Base-by-base conservation (phyloP, 2,113 vertebrate species). In the Rhea pennata region DNA sequence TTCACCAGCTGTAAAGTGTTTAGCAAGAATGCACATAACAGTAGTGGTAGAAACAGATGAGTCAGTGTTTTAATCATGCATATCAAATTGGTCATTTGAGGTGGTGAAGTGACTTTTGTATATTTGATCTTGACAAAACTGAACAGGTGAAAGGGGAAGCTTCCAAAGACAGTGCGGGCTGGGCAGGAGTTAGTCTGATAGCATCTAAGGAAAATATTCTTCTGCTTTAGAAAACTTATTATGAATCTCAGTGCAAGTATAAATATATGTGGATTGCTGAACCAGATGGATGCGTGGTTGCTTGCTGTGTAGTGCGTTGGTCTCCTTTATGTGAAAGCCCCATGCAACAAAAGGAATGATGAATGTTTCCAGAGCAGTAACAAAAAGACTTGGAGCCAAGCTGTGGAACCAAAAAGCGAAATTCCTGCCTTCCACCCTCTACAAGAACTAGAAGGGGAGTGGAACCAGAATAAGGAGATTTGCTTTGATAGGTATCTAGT, bases 191-290 rank as follows among this genome's bases (percentile, higher is more conserved):
- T 58, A 79, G 26, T 64, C 33, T 5, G 0, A 54, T 53, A 31
- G 23, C 4, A 73, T 9, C 8, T 80, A 76, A 73, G 40, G 72
- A 48, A 73, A 87, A 56, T 42, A 56, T 4, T 14, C 0, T 22
- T 72, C 46, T 54, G 11, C 9, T 91, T 69, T 42, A 10, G 42
- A 80, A 76, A 64, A 70, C 10, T 15, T 66, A 36, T 48, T 19
- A 48, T 5, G 17, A 65, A 39, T 46, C 2, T 65, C 8, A 1
- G 5, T 44, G 12, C 0, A 1, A 42, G 6, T 81, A 40, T 22
- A 71, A 66, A 56, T 39, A 3, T 2, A 8, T 54, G 22, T 33
- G n/a, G 17, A 42, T 64, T 1, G 0, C 42, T 84, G 59, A 81
- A 74, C 4, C 14, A 66, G 12, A 15, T 70, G 56, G 33, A 59